Evolutionary conservation across 2,888 invertebrate genomes (phyloP).

Genomic region (Petrolisthes cinctipes): DNA sequence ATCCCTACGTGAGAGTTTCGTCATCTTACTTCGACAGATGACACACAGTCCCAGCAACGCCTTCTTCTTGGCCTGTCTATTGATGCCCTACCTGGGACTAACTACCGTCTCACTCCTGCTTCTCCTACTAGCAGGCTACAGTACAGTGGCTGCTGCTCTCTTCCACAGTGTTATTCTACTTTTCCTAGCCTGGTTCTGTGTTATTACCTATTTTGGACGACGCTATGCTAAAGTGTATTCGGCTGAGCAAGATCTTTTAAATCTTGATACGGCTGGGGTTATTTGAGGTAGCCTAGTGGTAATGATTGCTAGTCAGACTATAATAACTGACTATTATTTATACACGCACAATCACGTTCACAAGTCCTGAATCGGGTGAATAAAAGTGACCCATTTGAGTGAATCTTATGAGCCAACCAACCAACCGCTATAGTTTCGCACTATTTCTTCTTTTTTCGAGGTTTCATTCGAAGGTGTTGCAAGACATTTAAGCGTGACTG

Average conservation of each 20-base stretch:
- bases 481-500: no score
- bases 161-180: conserved; percentile 18
- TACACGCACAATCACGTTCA: neutral
- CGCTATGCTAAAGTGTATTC: conserved; percentile 29
- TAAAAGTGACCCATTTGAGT: no score
- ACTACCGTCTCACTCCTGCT: conserved; percentile 27
- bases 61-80: conserved; percentile 34
- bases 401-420: no score
- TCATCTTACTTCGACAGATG: conserved; percentile 37
- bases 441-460: no score
- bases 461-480: no score
- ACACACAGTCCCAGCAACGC: conserved; percentile 8
- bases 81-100: conserved; percentile 8
- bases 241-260: conserved; percentile 29
- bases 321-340: no score
- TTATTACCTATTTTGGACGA: conserved; percentile 32
- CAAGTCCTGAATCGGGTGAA: neutral
- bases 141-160: neutral
- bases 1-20: conserved; percentile 37
- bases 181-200: conserved; percentile 21
- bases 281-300: no score
- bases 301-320: no score
- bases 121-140: conserved; percentile 14
- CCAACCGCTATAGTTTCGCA: no score
- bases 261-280: neutral